phyloP scores from a whole-genome alignment of 2,113 vertebrate genomes.

The Peromyscus maniculatus region DNA sequence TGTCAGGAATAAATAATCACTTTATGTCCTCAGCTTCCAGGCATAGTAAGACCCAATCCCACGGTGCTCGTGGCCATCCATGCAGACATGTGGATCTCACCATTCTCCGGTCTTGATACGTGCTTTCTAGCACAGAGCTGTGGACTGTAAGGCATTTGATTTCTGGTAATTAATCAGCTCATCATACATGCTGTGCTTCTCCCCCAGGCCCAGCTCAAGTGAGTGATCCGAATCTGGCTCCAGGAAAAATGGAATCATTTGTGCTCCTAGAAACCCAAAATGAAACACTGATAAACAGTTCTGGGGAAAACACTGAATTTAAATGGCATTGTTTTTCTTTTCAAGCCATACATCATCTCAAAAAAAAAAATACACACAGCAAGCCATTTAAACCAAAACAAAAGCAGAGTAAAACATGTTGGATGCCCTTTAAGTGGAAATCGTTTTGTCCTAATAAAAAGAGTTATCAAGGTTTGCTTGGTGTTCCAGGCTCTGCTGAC shows the following conservation, averaged over 20 bases:
- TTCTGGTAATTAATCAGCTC: conserved; percentile 91
- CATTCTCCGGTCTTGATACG: conserved; percentile 76
- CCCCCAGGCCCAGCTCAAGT: conserved; percentile 85
- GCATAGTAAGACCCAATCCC: conserved; percentile 84
- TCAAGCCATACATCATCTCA: conserved; percentile 5
- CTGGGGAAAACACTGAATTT: conserved; percentile 85
- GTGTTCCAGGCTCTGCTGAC: conserved; percentile 59
- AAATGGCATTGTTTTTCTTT: conserved; percentile 76
- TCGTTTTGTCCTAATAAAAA: conserved; percentile 71
- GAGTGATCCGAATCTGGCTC: conserved; percentile 88
- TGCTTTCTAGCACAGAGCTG: conserved; percentile 82
- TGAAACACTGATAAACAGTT: conserved; percentile 84
- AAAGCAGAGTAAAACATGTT: conserved; percentile 58
- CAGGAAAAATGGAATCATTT: conserved; percentile 85
- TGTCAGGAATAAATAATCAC: conserved; percentile 87
- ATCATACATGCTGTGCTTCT: conserved; percentile 87
- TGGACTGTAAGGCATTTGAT: conserved; percentile 89
- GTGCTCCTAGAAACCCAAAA: conserved; percentile 81
- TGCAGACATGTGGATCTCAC: conserved; percentile 74
- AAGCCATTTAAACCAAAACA: conserved; percentile 60
- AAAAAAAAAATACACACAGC: neutral
- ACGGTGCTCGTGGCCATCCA: conserved; percentile 80
- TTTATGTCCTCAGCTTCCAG: conserved; percentile 86
- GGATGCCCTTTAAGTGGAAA: conserved; percentile 76
- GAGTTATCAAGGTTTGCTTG: conserved; percentile 71